Evolutionary conservation across 2,888 invertebrate species (phyloP).

Genomic region (Drosophila algonquin): DNA sequence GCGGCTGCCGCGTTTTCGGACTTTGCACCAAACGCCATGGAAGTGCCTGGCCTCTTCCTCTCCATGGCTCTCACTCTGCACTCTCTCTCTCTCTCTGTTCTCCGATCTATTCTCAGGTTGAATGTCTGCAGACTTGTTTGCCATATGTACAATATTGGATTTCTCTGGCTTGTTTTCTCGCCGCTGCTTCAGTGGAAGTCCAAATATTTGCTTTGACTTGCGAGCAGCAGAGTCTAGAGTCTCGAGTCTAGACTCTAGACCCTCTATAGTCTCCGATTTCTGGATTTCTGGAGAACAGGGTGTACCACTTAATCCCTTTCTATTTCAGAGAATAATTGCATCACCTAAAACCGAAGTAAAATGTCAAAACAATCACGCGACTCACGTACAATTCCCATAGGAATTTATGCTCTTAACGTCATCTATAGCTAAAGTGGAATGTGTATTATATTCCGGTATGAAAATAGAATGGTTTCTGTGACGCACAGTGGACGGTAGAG

Average conservation of each 20-base stretch:
- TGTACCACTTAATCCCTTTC: slow-evolving; percentile 4
- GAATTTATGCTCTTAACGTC: slow-evolving; percentile 26
- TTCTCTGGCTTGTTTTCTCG: slow-evolving; percentile 17
- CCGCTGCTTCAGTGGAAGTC: slow-evolving; percentile 18
- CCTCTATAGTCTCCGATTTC: background rate
- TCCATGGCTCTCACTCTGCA: background rate
- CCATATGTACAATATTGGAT: slow-evolving; percentile 28
- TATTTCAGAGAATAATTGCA: background rate
- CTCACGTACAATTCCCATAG: slow-evolving; percentile 25
- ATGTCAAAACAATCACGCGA: slow-evolving; percentile 41
- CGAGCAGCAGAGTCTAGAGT: background rate
- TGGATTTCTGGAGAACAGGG: slow-evolving; percentile 23
- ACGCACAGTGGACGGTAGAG: slow-evolving; percentile 16
- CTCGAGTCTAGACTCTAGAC: slow-evolving; percentile 3
- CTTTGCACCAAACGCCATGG: slow-evolving; percentile 44
- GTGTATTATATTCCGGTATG: slow-evolving; percentile 27
- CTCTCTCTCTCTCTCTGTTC: slow-evolving; percentile 4
- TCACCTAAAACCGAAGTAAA: background rate
- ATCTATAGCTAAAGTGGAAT: slow-evolving; percentile 19
- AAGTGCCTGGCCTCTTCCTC: slow-evolving; percentile 8
- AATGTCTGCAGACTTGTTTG: slow-evolving; percentile 50
- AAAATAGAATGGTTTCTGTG: slow-evolving; percentile 46
- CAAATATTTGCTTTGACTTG: slow-evolving; percentile 45
- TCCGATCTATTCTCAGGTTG: slow-evolving; percentile 37
- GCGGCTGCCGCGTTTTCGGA: slow-evolving; percentile 36